Evolutionary conservation across 2,888 invertebrate genomes (phyloP), one percentile per base, ranked within the genome.

Genomic region (Cephus spinipes): DNA sequence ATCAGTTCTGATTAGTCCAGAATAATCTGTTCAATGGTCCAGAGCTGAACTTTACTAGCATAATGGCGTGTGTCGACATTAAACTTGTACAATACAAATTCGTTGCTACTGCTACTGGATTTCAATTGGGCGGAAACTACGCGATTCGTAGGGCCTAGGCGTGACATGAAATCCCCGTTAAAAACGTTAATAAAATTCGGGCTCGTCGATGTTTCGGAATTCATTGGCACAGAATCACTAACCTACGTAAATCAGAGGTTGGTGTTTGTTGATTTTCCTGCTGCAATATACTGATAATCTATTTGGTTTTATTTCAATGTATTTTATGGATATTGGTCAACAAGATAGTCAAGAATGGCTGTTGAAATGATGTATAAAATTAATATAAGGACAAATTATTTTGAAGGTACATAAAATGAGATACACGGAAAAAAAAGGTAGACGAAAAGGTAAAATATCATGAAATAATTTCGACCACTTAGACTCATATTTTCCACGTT

Each of bases 161-260:
- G 40, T 55, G 23, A 55, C 40, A 23, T 2, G 23, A 55, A 55
- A 55, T 23, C 40, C 40, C 40, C 6, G 40, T 23, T 12, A 11
- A 73, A 23, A 68, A 31, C 81, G 40, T 55, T 55, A 55, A 55
- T 23, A 55, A 55, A 55, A 23, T 55, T 55, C 40, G 23, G 9
- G 40, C 23, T 55, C 23, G 40, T 55, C 40, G 40, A 23, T 55
- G 15, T 55, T 55, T 4, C 6, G 23, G 40, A 55, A 23, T 55
- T 55, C 23, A 23, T 55, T 55, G 23, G 40, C 40, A 55, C 23
- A 55, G 23, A 55, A 23, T 55, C 40, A 23, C 1, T 55, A 55
- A 23, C 6, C 40, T 55, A 55, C 40, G 40, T 55, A 55, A 55
- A 55, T 55, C 23, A 55, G 40, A 55, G 6, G 40, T 15, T 40